phyloP scores from a whole-genome alignment of 2,797 vertebrate species.

The Decapterus maruadsi region DNA sequence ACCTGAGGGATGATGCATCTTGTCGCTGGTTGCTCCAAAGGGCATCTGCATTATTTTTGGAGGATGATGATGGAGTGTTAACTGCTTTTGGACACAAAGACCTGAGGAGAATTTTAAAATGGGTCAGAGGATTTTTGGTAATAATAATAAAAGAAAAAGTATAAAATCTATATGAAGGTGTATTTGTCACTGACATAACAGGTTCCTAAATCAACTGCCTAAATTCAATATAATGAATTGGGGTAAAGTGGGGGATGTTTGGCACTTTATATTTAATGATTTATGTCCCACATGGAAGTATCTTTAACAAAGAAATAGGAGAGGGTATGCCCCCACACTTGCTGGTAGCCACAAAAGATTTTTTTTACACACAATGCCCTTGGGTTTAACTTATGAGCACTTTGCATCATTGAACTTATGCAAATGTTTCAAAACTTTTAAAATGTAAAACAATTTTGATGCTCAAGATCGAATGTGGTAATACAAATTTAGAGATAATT shows the following conservation, averaged over 20 bases:
- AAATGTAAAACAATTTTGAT: not conserved
- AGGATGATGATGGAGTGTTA: not conserved
- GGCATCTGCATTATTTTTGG: slow-evolving; percentile 7
- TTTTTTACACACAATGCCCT: no score
- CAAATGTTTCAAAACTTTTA: not conserved
- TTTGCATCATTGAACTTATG: not conserved
- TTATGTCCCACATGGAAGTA: not conserved
- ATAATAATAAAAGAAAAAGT: not conserved
- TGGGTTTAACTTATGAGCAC: not conserved
- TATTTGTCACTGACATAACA: not conserved
- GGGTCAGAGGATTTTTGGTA: not conserved
- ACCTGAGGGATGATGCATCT: not conserved
- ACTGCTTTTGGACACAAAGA: slow-evolving; percentile 5
- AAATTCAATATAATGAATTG: not conserved
- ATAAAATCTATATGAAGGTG: not conserved
- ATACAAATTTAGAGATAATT: not conserved
- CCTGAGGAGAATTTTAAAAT: slow-evolving; percentile 17
- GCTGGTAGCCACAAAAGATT: no score
- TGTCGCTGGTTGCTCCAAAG: slow-evolving; percentile 19
- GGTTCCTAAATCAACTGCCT: not conserved
- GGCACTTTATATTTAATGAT: not conserved
- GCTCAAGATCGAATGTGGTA: not conserved
- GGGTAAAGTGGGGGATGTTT: not conserved
- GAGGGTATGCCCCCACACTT: no score
- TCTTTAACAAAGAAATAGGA: no score